Evolutionary conservation across 2,888 invertebrate genomes (phyloP).

Genomic region (Hypena proboscidalis): DNA sequence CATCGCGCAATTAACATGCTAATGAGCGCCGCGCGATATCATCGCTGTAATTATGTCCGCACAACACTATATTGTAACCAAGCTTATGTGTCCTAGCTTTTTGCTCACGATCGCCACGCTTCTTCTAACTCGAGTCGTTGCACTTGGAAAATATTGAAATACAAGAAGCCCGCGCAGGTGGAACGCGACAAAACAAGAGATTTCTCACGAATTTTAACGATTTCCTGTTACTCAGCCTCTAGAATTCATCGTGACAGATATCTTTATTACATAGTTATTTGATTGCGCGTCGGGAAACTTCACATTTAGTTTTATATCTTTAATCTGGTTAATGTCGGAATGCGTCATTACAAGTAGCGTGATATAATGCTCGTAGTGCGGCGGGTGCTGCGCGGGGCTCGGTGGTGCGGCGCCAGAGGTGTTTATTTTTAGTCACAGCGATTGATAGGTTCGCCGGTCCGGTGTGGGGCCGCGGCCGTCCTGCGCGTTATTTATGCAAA

Average conservation of each 20-base stretch:
- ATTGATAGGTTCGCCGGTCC: constrained; percentile 74
- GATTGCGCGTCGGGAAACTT: constrained; percentile 63
- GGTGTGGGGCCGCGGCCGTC: constrained; percentile 68
- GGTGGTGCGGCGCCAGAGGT: constrained; percentile 60
- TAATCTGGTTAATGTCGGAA: constrained; percentile 71
- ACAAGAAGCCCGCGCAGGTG: constrained; percentile 48
- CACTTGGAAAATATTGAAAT: constrained; percentile 40
- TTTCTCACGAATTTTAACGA: constrained; percentile 82
- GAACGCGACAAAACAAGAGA: constrained; percentile 53
- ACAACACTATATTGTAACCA: constrained; percentile 72
- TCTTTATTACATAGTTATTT: constrained; percentile 76
- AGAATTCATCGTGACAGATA: constrained; percentile 68
- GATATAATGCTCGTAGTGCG: constrained; percentile 54
- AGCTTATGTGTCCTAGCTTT: constrained; percentile 63
- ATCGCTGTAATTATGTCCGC: constrained; percentile 80
- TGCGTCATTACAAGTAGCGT: constrained; percentile 68
- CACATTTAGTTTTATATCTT: constrained; percentile 66
- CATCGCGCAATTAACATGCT: constrained; percentile 81
- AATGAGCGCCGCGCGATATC: constrained; percentile 79
- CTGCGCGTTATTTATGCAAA: constrained; percentile 81
- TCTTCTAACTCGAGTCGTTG: constrained; percentile 28
- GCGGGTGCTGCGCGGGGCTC: constrained; percentile 46
- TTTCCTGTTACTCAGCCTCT: constrained; percentile 77
- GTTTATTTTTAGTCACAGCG: constrained; percentile 75
- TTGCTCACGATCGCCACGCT: constrained; percentile 60